These are phyloP conservation scores for Gouania willdenowi DNA, from an alignment of 2,797 vertebrate genomes.

Conservation along the genomic window DNA sequence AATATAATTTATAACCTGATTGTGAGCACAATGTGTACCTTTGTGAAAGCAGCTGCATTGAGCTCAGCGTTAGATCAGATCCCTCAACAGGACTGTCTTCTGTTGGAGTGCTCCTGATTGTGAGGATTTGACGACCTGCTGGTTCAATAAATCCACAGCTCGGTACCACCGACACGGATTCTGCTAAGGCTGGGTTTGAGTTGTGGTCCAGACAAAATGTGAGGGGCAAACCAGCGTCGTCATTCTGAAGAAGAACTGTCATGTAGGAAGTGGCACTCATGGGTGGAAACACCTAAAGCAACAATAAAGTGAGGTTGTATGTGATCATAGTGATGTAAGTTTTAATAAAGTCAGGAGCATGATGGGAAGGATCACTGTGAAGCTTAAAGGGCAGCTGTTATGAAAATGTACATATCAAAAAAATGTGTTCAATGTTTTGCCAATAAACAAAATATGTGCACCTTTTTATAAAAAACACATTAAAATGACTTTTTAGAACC, in stretches of 20 bases:
- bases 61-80: conserved; percentile 77
- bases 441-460: no score
- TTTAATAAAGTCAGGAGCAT: no score
- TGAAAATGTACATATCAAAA: no score
- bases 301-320: no score
- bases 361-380: no score
- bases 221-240: conserved; percentile 71
- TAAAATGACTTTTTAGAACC: no score
- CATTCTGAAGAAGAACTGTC: conserved; percentile 82
- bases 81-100: conserved; percentile 58
- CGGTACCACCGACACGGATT: conserved; percentile 73
- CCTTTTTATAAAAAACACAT: no score
- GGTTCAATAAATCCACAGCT: conserved; percentile 76
- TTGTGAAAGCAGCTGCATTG: conserved; percentile 77
- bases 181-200: conserved; percentile 19
- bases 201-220: conserved; percentile 75
- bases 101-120: conserved; percentile 74
- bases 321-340: no score
- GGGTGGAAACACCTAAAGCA: conserved; percentile 81
- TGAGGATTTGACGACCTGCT: conserved; percentile 82
- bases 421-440: no score
- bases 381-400: no score
- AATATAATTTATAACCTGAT: no score
- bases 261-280: conserved; percentile 65
- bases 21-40: no score